Conservation (phyloP, 1,140 invertebrate species). For the Sitobion miscanthi region DNA sequence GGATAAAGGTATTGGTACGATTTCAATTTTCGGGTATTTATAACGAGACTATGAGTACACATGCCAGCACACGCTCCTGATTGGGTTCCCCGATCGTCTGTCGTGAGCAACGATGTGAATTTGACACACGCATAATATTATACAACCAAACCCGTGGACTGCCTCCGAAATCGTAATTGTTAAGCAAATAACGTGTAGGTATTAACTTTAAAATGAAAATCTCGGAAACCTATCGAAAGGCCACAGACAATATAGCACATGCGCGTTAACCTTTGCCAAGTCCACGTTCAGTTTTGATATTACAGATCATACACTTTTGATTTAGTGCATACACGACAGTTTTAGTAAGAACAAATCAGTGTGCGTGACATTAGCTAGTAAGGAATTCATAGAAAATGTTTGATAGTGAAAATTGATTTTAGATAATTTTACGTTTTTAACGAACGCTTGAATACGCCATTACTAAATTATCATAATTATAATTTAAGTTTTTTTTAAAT, state of each 20-base stretch:
- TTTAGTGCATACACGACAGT: not conserved
- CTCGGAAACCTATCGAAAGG: not conserved
- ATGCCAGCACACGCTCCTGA: not conserved
- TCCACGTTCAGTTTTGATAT: not conserved
- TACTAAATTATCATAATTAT: not conserved
- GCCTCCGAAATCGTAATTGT: not conserved
- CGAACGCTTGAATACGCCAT: not conserved
- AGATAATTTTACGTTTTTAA: not conserved
- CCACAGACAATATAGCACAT: not conserved
- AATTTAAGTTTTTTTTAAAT: slow-evolving; percentile 11
- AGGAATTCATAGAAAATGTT: not conserved
- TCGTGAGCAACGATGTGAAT: not conserved
- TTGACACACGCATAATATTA: not conserved
- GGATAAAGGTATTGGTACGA: not conserved
- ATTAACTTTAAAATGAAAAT: not conserved
- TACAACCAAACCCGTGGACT: not conserved
- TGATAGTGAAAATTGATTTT: not conserved
- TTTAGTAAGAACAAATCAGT: not conserved
- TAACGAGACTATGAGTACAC: not conserved
- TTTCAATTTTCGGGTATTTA: not conserved
- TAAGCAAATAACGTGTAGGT: not conserved
- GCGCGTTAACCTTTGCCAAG: not conserved
- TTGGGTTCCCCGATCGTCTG: not conserved
- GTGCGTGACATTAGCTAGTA: not conserved
- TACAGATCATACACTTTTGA: not conserved